Conservation (phyloP, 2,888 invertebrate genomes). For the Standfussiana lucernea region DNA sequence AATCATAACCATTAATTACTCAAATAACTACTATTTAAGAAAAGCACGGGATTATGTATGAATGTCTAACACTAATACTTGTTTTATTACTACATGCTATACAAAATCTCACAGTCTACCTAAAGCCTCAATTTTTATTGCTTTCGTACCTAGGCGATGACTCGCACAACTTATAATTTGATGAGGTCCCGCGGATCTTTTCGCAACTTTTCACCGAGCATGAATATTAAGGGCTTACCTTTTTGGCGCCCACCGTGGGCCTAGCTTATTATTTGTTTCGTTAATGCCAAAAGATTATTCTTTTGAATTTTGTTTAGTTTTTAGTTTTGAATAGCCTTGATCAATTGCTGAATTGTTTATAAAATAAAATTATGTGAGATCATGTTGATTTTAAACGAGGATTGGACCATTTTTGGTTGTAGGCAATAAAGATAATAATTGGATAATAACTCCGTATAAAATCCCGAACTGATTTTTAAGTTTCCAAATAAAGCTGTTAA, state of each 20-base stretch:
- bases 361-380: background rate
- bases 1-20: background rate
- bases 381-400: background rate
- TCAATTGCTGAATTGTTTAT: background rate
- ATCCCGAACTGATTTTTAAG: too few relatives aligned
- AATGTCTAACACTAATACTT: background rate
- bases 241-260: conserved; percentile 82
- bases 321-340: background rate
- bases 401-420: background rate
- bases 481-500: too few relatives aligned
- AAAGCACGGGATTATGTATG: background rate
- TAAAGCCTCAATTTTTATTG: conserved; percentile 15
- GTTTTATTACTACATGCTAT: background rate
- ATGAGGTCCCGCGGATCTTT: conserved; percentile 80
- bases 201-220: conserved; percentile 79
- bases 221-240: conserved; percentile 83
- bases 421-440: background rate
- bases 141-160: conserved; percentile 70
- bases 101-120: background rate
- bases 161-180: conserved; percentile 82
- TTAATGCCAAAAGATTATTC: conserved; percentile 36
- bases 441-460: too few relatives aligned
- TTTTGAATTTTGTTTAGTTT: conserved; percentile 34
- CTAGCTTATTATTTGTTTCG: conserved; percentile 61
- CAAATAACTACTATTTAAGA: background rate